A percentile compares a stretch with the other conserved stretches of the same genome.
These are phyloP conservation scores for Clarias batrachus DNA, from an alignment of 2,113 vertebrate species.

Conservation along the genomic window DNA sequence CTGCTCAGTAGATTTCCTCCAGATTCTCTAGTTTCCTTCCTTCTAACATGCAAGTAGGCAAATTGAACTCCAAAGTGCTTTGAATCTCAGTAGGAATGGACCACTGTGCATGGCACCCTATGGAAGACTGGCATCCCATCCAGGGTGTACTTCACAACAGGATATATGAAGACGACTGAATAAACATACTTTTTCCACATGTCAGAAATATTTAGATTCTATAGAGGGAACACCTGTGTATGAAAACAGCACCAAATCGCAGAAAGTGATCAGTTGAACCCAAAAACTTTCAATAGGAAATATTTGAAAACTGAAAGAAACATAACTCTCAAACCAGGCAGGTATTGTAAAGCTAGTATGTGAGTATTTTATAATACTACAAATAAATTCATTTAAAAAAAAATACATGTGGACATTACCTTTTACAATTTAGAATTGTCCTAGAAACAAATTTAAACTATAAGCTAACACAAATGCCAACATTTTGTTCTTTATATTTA, in stretches of 20 bases:
- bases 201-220: not conserved
- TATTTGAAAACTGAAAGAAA: not conserved
- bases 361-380: not conserved
- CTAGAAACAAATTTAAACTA: not conserved
- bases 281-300: not conserved
- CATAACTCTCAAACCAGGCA: too few species aligned
- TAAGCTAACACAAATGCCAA: too few species aligned
- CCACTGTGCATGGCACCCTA: not conserved
- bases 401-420: not conserved
- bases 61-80: not conserved
- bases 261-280: not conserved
- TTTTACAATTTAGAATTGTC: not conserved
- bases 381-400: not conserved
- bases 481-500: not conserved
- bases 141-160: not conserved
- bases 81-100: not conserved
- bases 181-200: not conserved
- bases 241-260: not conserved
- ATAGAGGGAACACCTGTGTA: not conserved
- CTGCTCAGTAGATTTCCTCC: not conserved
- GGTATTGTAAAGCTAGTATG: not conserved
- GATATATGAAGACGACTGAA: not conserved
- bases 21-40: not conserved
- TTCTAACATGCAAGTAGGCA: not conserved
- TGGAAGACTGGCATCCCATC: not conserved